Conservation (phyloP, 2,888 invertebrate genomes). For the Merodon equestris region DNA sequence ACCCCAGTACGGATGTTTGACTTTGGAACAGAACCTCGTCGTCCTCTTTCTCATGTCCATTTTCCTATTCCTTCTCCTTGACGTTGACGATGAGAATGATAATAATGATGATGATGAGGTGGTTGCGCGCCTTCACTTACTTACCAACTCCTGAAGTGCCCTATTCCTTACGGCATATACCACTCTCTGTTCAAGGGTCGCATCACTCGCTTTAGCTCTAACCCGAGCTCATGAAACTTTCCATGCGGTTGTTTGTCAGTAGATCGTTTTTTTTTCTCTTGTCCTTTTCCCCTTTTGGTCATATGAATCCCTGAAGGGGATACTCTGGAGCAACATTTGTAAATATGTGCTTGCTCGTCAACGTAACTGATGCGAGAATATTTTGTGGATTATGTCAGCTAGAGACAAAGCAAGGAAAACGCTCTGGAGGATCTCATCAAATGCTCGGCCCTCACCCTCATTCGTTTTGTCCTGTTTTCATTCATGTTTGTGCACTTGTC, state of each 20-base stretch:
- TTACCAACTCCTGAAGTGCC: constrained; percentile 34
- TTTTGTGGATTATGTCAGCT: constrained; percentile 65
- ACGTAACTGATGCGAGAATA: constrained; percentile 67
- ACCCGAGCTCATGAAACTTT: constrained; percentile 42
- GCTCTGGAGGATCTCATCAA: constrained; percentile 18
- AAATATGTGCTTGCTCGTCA: constrained; percentile 59
- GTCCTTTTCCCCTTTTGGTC: constrained; percentile 45
- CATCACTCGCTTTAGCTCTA: not conserved
- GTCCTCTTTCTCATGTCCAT: too few species aligned
- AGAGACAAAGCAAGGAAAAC: constrained; percentile 49
- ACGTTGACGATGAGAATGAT: constrained; percentile 56
- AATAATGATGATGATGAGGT: constrained; percentile 18
- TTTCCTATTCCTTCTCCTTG: constrained; percentile 56
- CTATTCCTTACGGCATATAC: constrained; percentile 57
- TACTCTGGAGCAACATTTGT: constrained; percentile 44
- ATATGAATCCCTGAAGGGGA: constrained; percentile 32
- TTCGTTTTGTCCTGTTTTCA: too few species aligned
- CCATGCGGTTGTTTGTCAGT: constrained; percentile 60
- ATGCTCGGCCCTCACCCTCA: constrained; percentile 24
- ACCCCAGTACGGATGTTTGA: constrained; percentile 58
- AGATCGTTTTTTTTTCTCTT: constrained; percentile 5
- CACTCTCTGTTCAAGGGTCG: constrained; percentile 38
- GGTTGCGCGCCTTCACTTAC: constrained; percentile 9
- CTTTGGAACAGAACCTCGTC: constrained; percentile 41
- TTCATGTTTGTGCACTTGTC: constrained; percentile 18